Evolutionary conservation across 2,113 vertebrate species (phyloP).

Genomic region (Lipophrys pholis): DNA sequence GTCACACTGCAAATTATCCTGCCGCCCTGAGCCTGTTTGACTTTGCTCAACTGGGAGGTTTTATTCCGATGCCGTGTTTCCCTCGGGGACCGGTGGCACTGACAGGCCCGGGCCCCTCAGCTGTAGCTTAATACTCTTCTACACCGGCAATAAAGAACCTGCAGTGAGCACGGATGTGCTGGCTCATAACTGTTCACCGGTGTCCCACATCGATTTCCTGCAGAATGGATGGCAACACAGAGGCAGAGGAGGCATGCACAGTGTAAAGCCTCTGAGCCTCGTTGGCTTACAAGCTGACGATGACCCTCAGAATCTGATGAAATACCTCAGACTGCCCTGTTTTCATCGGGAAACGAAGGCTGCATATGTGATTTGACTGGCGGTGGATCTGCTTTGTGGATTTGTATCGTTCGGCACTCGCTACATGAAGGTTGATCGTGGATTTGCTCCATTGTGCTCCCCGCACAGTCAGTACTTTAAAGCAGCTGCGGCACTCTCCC

Average conservation of each 20-base stretch:
- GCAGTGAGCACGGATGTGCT: constrained; percentile 50
- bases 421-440: constrained; percentile 17
- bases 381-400: neutral
- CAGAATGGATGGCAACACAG: constrained; percentile 30
- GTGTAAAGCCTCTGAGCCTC: constrained; percentile 35
- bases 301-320: constrained; percentile 34
- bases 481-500: constrained; percentile 6
- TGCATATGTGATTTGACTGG: constrained; percentile 2
- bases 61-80: constrained; percentile 41
- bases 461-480: constrained; percentile 4
- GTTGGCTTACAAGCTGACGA: constrained; percentile 17
- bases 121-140: constrained; percentile 41
- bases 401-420: neutral
- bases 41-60: constrained; percentile 22
- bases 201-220: constrained; percentile 63
- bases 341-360: constrained; percentile 23
- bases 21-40: constrained; percentile 21
- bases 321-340: constrained; percentile 12
- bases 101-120: constrained; percentile 42
- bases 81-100: constrained; percentile 37
- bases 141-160: constrained; percentile 53
- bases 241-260: constrained; percentile 7
- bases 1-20: neutral
- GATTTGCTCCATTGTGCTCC: constrained; percentile 15
- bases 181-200: constrained; percentile 61